Conservation (phyloP, 2,113 vertebrate species). For the Ictalurus punctatus region DNA sequence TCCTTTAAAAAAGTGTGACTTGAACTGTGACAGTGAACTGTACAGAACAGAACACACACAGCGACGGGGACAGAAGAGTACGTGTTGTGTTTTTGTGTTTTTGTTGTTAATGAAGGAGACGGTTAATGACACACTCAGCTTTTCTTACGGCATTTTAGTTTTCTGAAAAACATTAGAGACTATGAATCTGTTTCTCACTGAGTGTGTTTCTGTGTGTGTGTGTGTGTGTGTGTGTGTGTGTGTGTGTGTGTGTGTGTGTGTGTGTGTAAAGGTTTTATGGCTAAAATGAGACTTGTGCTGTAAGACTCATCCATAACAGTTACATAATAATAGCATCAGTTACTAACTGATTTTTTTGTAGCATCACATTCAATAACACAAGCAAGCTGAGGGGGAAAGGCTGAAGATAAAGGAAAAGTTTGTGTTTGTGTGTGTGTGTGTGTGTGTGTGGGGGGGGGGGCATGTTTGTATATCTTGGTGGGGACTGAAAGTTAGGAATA, state of each 20-base stretch:
- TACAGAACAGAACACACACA: background rate
- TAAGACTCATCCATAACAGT: background rate
- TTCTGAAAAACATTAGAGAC: background rate
- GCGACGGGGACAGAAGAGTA: background rate
- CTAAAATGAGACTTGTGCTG: background rate
- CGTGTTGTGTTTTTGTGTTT: background rate
- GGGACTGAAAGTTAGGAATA: background rate
- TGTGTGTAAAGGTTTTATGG: background rate
- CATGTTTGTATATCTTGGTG: too few relatives aligned
- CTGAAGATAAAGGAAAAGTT: background rate
- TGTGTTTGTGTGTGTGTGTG: conserved; percentile 17
- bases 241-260: background rate
- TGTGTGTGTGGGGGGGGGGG: background rate
- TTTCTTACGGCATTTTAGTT: background rate
- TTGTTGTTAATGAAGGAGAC: background rate
- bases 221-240: background rate
- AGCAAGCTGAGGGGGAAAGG: background rate
- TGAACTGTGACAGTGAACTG: too few relatives aligned
- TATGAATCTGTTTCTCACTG: background rate
- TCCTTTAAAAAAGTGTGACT: too few relatives aligned
- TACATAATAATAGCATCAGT: background rate
- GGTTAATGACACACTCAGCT: background rate
- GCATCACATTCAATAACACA: background rate
- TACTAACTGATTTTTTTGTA: background rate
- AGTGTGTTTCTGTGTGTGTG: too few relatives aligned